phyloP scores from a whole-genome alignment of 2,888 invertebrate genomes.

The Monoplex corrugatus region DNA sequence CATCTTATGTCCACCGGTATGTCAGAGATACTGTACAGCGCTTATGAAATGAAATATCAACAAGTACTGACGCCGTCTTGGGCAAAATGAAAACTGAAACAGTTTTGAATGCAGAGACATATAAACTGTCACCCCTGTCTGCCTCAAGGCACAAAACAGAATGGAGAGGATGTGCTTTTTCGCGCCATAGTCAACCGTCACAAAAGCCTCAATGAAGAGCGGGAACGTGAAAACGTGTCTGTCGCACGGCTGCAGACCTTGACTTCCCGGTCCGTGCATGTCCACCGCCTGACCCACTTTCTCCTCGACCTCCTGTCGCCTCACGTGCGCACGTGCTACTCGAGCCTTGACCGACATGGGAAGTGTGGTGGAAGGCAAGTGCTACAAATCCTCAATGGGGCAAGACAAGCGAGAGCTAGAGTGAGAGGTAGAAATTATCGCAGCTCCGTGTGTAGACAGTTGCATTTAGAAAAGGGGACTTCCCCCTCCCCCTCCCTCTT shows the following conservation, averaged over 20 bases:
- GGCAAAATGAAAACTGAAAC: no score
- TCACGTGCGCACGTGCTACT: constrained; percentile 27
- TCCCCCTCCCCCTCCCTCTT: no score
- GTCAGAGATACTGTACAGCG: no score
- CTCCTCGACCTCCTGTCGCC: background rate
- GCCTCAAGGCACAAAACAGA: no score
- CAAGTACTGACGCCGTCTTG: no score
- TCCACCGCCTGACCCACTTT: background rate
- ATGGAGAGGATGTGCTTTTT: no score
- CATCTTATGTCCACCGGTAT: no score
- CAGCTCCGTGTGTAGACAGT: constrained; percentile 5
- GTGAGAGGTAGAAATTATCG: constrained; percentile 1
- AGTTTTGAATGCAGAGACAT: no score
- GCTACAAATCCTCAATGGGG: background rate
- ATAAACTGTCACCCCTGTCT: no score
- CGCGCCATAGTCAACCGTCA: background rate
- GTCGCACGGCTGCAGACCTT: constrained; percentile 6
- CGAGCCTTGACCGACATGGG: background rate
- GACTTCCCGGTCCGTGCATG: constrained; percentile 21
- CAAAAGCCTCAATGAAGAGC: background rate
- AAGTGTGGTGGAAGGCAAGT: background rate
- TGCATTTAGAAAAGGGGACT: background rate
- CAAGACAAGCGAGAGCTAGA: background rate
- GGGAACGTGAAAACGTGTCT: constrained; percentile 25
- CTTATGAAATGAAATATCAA: no score